These are phyloP conservation scores for Aethes cnicana DNA, from an alignment of 2,888 invertebrate genomes.

Conservation along the genomic window DNA sequence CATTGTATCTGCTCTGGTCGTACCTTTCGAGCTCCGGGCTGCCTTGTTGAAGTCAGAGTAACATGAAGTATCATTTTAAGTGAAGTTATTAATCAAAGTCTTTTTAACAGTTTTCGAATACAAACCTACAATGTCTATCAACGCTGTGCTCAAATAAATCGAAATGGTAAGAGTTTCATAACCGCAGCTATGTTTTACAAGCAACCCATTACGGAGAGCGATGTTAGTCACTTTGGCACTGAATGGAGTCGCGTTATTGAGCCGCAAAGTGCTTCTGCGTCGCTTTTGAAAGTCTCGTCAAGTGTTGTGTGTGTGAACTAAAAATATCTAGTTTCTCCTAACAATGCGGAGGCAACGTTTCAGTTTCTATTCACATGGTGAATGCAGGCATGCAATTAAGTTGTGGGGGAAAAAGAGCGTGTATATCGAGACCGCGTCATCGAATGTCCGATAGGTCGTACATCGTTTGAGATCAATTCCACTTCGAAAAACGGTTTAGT, in stretches of 20 bases:
- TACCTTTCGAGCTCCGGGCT: neutral
- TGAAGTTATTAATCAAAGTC: constrained; percentile 3
- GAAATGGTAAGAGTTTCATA: neutral
- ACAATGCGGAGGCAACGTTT: neutral
- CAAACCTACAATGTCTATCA: no score
- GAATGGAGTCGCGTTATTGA: constrained; percentile 53
- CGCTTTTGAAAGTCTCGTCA: constrained; percentile 54
- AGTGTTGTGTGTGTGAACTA: constrained; percentile 34
- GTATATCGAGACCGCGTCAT: neutral
- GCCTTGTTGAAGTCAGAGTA: neutral
- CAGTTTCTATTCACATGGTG: neutral
- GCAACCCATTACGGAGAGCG: constrained; percentile 22
- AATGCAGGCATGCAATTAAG: constrained; percentile 13
- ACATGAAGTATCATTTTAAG: neutral
- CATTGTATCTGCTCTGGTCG: neutral
- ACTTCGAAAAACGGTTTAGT: constrained; percentile 9
- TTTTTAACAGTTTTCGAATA: neutral
- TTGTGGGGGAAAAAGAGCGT: constrained; percentile 1
- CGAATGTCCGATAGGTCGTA: constrained; percentile 4
- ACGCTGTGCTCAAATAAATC: neutral
- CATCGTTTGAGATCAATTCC: constrained; percentile 3
- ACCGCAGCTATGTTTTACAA: constrained; percentile 10
- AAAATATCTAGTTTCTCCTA: constrained; percentile 19
- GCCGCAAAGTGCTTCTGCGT: constrained; percentile 58
- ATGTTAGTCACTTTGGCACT: constrained; percentile 49